Base-by-base conservation (phyloP, 2,797 vertebrate genomes). In the Enteromius viviparus region DNA sequence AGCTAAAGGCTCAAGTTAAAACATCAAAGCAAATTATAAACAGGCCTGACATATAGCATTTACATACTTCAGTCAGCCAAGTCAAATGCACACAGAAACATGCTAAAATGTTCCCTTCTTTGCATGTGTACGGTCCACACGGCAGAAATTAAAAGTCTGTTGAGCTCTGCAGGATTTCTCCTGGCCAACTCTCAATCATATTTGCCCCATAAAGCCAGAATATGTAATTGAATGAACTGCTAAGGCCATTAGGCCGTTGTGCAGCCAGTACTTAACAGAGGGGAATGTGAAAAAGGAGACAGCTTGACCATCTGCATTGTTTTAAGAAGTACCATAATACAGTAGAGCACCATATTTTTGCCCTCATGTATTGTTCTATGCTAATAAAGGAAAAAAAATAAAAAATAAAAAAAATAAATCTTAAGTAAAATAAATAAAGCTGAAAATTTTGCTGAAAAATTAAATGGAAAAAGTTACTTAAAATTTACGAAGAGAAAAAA, bases 121-220 rank as follows among this genome's bases (percentile, higher is more conserved):
- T 74, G 77, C 85, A 72, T 81, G 82, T 80, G 86, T 84, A 85
- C 85, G 87, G 68, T 89, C 78, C 69, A 65, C 80, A 83, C 69
- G 88, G 82, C 72, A 78, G 77, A 86, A 81, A 64, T 76, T 60
- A 85, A 85, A 88, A 64, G 72, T 47, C 62, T 83, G 23, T 84
- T 78, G 32, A 69, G 51, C 78, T 81, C 40, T 60, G 74, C 74
- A 42, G 10, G 53, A 76, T 58, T 53, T 76, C 34, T 60, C 53
- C 51, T 55, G 14, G 40, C 72, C 34, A 76, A 60, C 74, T 40
- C 32, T 58, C 23, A 32, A 88, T 83, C 53, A 82, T 76, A 81
- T 72, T 82, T 83, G 53, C 49, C 64, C 65, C 60, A 66, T 70
- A 62, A 79, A 40, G 45, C n/a, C 74, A 70, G 70, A 82, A 64